Conservation (phyloP, 2,113 vertebrate species). For the Acinonyx jubatus region DNA sequence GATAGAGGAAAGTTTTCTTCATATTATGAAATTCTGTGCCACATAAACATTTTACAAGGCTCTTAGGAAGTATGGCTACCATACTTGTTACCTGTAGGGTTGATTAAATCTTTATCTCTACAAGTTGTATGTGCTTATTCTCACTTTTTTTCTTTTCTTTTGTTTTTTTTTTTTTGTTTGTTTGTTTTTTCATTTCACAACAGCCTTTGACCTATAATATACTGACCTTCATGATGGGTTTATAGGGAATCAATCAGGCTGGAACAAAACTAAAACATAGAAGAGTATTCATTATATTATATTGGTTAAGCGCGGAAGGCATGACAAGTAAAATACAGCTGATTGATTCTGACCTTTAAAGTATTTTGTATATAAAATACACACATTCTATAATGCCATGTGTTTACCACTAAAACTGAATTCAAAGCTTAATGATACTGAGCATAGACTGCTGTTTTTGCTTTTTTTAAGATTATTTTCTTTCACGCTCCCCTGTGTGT, state of each 20-base stretch:
- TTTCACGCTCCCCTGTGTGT: not conserved
- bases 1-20: not conserved
- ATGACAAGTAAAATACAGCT: constrained; percentile 73
- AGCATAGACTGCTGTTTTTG: not conserved
- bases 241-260: constrained; percentile 75
- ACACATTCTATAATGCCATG: constrained; percentile 39
- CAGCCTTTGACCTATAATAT: constrained; percentile 69
- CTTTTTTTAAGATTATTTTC: not conserved
- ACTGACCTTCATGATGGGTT: constrained; percentile 79
- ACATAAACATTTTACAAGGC: constrained; percentile 49
- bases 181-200: not conserved
- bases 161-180: no score
- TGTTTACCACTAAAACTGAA: constrained; percentile 77
- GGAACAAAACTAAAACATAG: constrained; percentile 66
- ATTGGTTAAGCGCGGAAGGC: constrained; percentile 74
- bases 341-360: constrained; percentile 82
- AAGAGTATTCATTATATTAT: constrained; percentile 75
- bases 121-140: constrained; percentile 42
- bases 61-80: not conserved
- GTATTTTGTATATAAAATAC: constrained; percentile 78
- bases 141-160: constrained; percentile 7
- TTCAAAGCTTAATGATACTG: constrained; percentile 68
- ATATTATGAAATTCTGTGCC: constrained; percentile 14
- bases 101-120: constrained; percentile 51
- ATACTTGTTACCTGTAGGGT: not conserved